Evolutionary conservation across 2,888 invertebrate species (phyloP).

Genomic region (Nomada hirtipes): DNA sequence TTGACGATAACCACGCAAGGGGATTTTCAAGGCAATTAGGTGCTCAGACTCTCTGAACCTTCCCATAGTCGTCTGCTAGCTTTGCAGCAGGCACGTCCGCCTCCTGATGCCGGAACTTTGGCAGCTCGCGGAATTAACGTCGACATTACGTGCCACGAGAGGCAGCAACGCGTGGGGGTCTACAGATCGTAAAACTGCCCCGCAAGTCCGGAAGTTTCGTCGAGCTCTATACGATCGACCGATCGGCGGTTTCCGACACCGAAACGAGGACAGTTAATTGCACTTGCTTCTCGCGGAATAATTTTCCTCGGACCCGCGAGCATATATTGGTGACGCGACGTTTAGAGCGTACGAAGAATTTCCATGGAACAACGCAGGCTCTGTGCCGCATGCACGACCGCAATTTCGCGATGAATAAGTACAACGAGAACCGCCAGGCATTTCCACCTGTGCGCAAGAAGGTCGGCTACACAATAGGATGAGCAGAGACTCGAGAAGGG

Average conservation of each 20-base stretch:
- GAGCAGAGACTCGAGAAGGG: constrained; percentile 18
- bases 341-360: too few species aligned
- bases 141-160: not conserved
- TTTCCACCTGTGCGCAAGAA: constrained; percentile 69
- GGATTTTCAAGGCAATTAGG: constrained; percentile 23
- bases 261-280: too few species aligned
- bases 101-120: constrained; percentile 5
- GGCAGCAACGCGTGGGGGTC: not conserved
- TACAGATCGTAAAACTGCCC: not conserved
- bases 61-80: too few species aligned
- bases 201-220: not conserved
- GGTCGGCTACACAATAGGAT: constrained; percentile 56
- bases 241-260: too few species aligned
- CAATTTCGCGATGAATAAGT: not conserved
- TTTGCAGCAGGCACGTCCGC: not conserved
- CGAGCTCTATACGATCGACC: not conserved
- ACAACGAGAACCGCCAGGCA: constrained; percentile 26
- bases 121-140: not conserved
- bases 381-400: not conserved
- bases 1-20: not conserved
- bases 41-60: too few species aligned
- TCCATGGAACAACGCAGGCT: too few species aligned
- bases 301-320: too few species aligned
- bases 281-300: too few species aligned
- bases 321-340: too few species aligned